Conservation (phyloP, 2,113 vertebrate genomes). For the Catagonus wagneri region DNA sequence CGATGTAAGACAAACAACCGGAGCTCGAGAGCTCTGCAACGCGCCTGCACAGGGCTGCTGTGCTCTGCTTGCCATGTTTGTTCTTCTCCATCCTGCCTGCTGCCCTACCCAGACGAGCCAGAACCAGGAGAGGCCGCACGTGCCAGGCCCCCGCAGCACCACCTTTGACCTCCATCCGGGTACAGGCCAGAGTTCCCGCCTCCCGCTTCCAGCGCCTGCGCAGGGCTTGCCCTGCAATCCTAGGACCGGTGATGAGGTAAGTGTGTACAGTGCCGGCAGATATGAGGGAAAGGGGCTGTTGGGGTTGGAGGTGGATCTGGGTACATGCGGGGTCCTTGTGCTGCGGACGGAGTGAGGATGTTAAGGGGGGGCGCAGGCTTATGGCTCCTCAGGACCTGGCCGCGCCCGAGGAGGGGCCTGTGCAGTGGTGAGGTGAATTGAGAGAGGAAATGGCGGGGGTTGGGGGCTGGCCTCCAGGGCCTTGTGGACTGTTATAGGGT, state of each 20-base stretch:
- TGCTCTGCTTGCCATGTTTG: no score
- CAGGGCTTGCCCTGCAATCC: neutral
- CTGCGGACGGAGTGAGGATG: no score
- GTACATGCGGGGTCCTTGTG: fast-evolving
- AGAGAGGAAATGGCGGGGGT: neutral
- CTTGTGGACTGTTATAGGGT: neutral
- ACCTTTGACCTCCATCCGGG: neutral
- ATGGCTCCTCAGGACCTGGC: fast-evolving
- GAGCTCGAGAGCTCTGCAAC: fast-evolving
- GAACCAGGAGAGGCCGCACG: fast-evolving
- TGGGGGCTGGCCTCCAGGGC: no score
- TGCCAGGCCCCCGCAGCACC: fast-evolving
- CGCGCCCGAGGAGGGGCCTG: neutral
- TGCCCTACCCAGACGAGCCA: fast-evolving
- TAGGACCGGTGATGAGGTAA: fast-evolving
- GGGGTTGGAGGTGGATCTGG: neutral
- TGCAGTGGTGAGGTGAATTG: fast-evolving
- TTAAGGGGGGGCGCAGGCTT: fast-evolving
- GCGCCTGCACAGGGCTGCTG: fast-evolving
- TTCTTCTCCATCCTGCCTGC: fast-evolving
- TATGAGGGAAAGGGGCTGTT: neutral
- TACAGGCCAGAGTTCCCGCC: fast-evolving
- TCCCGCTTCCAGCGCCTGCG: fast-evolving
- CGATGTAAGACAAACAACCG: fast-evolving
- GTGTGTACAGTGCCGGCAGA: fast-evolving